Percentiles rank a stretch among this genome's conserved stretches.
These are phyloP conservation scores for Aplodontia rufa DNA, from an alignment of 2,113 vertebrate species.

Conservation along the genomic window DNA sequence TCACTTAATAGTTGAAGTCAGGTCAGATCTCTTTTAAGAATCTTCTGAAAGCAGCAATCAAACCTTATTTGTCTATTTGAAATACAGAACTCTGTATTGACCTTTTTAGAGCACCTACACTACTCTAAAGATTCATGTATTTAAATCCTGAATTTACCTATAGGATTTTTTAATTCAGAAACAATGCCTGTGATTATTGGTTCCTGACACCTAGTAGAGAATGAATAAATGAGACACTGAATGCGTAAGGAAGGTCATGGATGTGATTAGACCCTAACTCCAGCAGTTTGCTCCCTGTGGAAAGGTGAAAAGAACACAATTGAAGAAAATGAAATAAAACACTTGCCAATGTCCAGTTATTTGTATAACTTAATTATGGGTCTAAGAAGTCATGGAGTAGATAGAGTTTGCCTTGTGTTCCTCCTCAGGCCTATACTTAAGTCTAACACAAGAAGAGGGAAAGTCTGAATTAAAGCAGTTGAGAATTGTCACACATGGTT, in stretches of 20 bases:
- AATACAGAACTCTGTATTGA: background rate
- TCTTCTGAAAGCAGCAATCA: background rate
- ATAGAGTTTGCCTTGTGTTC: background rate
- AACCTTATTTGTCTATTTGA: background rate
- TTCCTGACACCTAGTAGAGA: background rate
- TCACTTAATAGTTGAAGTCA: background rate
- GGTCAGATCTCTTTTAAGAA: background rate
- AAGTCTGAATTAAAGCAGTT: slow-evolving; percentile 7
- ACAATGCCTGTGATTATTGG: background rate
- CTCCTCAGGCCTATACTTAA: background rate
- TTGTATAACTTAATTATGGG: background rate
- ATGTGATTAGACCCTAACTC: background rate
- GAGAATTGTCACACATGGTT: slow-evolving; percentile 18
- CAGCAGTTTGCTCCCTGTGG: background rate
- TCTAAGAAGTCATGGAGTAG: background rate
- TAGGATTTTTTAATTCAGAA: background rate
- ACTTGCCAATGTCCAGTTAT: background rate
- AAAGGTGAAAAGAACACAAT: background rate
- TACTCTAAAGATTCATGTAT: background rate
- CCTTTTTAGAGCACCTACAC: background rate
- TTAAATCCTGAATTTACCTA: background rate
- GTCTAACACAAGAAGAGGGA: background rate
- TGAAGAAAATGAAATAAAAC: background rate
- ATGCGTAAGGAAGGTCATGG: background rate
- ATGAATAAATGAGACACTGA: background rate